A percentile compares a stretch with the other conserved stretches of the same genome.
These are phyloP conservation scores for Chlorops oryzae DNA, from an alignment of 1,140 invertebrate species.

Conservation along the genomic window DNA sequence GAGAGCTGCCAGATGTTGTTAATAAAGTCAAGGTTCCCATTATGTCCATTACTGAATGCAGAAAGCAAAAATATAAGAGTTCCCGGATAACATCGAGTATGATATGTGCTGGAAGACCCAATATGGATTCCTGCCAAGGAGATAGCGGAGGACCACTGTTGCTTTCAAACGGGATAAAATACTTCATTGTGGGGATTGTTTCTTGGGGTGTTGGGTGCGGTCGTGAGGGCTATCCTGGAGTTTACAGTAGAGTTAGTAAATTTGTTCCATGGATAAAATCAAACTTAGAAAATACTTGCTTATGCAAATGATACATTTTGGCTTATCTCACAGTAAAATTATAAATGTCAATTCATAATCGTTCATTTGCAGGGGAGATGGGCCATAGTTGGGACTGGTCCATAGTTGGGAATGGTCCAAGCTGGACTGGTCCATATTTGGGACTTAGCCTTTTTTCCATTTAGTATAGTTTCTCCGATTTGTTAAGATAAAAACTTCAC, in stretches of 20 bases:
- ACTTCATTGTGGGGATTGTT: slow-evolving; percentile 66
- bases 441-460: no score
- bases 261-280: slow-evolving; percentile 47
- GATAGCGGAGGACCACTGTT: slow-evolving; percentile 77
- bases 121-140: slow-evolving; percentile 78
- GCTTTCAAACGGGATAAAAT: slow-evolving; percentile 63
- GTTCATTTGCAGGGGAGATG: no score
- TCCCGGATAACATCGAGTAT: slow-evolving; percentile 74
- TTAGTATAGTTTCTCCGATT: no score
- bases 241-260: slow-evolving; percentile 46
- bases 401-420: no score
- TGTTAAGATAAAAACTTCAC: no score
- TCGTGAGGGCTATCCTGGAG: slow-evolving; percentile 54
- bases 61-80: slow-evolving; percentile 73
- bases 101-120: slow-evolving; percentile 70
- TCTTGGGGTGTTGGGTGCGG: slow-evolving; percentile 67
- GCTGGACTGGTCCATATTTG: no score
- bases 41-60: slow-evolving; percentile 67
- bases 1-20: slow-evolving; percentile 68
- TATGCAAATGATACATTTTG: no score
- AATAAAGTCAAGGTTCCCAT: slow-evolving; percentile 82
- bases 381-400: no score
- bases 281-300: slow-evolving; percentile 45
- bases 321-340: no score
- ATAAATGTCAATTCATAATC: no score